A percentile compares a stretch with the other conserved stretches of the same genome.
Evolutionary conservation across 2,113 vertebrate species (phyloP).

Genomic region (Catharus bicknelli): DNA sequence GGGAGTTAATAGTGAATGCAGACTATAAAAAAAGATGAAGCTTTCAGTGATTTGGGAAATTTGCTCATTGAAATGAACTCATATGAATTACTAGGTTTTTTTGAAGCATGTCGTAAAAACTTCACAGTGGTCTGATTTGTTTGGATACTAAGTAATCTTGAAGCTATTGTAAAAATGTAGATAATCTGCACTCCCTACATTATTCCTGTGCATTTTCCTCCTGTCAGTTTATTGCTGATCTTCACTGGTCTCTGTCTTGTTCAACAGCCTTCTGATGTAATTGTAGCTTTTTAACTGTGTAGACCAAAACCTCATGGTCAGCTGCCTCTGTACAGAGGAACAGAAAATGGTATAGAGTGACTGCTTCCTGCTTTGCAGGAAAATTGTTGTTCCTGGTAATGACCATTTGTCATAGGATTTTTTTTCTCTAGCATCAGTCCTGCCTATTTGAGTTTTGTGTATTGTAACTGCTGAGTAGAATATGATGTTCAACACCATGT

Average conservation of each 20-base stretch:
- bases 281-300: neutral
- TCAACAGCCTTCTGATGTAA: neutral
- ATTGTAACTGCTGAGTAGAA: neutral
- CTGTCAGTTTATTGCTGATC: neutral
- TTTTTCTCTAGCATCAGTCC: neutral
- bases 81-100: neutral
- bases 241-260: neutral
- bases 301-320: neutral
- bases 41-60: slow-evolving; percentile 1
- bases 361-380: neutral
- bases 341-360: neutral
- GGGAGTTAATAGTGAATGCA: neutral
- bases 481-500: neutral
- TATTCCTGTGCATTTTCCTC: neutral
- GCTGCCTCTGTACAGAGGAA: neutral
- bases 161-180: neutral
- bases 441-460: neutral
- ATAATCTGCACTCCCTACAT: rapidly evolving
- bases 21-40: neutral
- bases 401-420: neutral
- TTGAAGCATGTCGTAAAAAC: neutral
- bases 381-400: neutral
- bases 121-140: neutral
- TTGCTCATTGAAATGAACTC: neutral
- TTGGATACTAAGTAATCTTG: neutral